Evolutionary conservation across 2,888 invertebrate species (phyloP).

Genomic region (Lepeophtheirus nordmannii): DNA sequence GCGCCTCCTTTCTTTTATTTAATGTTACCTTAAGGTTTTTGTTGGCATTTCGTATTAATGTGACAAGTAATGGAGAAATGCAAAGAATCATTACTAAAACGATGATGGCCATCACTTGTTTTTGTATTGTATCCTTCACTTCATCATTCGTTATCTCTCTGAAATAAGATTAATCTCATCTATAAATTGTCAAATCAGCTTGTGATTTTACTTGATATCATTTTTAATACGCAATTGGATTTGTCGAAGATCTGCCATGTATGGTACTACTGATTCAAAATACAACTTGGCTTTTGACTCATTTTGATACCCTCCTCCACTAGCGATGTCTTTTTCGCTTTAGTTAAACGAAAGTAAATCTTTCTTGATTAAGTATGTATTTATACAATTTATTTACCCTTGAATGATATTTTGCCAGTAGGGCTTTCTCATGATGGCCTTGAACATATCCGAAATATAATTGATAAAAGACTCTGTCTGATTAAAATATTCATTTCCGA

Average conservation of each 20-base stretch:
- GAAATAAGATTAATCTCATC: not conserved
- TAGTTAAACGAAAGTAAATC: not conserved
- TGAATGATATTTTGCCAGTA: not conserved
- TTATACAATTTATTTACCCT: not conserved
- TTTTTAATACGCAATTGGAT: not conserved
- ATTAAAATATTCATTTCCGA: constrained; percentile 16
- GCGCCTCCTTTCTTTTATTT: too few relatives aligned
- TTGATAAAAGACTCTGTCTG: not conserved
- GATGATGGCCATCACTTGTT: not conserved
- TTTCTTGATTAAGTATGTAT: too few relatives aligned
- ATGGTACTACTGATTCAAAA: not conserved
- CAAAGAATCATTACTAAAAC: not conserved
- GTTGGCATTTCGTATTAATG: not conserved
- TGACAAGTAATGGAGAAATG: not conserved
- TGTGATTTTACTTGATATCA: not conserved
- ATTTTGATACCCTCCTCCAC: not conserved
- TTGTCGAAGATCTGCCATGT: not conserved
- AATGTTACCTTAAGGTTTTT: not conserved
- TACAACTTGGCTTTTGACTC: not conserved
- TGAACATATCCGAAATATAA: not conserved
- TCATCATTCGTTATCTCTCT: constrained; percentile 1
- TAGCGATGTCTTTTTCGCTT: not conserved
- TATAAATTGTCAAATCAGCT: not conserved
- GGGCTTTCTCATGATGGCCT: not conserved
- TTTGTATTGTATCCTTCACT: not conserved